A percentile compares a stretch with the other conserved stretches of the same genome.
phyloP scores from a whole-genome alignment of 2,888 invertebrate species.

The Scaeva pyrastri region DNA sequence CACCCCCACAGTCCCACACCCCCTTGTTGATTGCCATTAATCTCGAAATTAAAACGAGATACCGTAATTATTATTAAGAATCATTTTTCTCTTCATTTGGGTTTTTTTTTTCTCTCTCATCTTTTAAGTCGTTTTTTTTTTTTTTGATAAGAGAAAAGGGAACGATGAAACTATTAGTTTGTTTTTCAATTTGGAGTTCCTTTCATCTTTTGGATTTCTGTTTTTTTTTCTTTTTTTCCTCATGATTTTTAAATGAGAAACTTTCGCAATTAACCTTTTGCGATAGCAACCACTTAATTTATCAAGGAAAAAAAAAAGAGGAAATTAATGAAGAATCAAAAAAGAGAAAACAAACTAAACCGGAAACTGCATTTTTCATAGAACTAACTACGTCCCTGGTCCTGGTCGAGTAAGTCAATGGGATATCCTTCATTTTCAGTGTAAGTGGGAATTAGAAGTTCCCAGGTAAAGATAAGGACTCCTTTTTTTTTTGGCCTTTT shows the following conservation, averaged over 20 bases:
- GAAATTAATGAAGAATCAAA: constrained; percentile 12
- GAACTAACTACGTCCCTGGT: not conserved
- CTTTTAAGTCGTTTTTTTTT: not conserved
- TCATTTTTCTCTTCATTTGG: constrained; percentile 23
- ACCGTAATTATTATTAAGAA: constrained; percentile 38
- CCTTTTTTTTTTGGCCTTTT: too few relatives aligned
- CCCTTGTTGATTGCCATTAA: not conserved
- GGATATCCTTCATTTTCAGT: too few relatives aligned
- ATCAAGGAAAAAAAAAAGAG: not conserved
- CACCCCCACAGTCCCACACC: too few relatives aligned
- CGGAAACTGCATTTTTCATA: not conserved
- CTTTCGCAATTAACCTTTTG: constrained; percentile 66
- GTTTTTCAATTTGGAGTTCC: constrained; percentile 30
- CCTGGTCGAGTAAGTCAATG: too few relatives aligned
- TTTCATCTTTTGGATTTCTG: constrained; percentile 8
- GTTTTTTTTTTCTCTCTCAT: not conserved
- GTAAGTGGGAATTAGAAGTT: not conserved
- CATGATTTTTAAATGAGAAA: constrained; percentile 36
- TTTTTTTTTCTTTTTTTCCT: not conserved
- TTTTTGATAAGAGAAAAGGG: not conserved
- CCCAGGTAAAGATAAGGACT: constrained; percentile 14
- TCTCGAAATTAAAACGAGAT: constrained; percentile 26
- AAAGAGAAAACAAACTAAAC: not conserved
- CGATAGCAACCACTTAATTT: constrained; percentile 21
- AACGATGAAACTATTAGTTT: constrained; percentile 10